A percentile compares a stretch with the other conserved stretches of the same genome.
Evolutionary conservation across 2,888 invertebrate species (phyloP).

Genomic region (Scaptomyza tumidula): DNA sequence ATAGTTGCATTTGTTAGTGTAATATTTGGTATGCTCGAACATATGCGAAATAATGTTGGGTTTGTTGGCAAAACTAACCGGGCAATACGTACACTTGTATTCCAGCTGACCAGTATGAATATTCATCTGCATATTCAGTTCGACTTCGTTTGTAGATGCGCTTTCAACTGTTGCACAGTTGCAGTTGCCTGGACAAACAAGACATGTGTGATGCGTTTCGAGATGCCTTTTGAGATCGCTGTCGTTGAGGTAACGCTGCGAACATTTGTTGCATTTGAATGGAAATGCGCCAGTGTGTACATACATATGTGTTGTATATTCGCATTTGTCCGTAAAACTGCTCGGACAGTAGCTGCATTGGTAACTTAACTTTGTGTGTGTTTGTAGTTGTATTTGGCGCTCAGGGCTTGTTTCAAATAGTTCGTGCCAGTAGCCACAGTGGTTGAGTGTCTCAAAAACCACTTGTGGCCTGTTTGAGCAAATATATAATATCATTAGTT

Average conservation of each 20-base stretch:
- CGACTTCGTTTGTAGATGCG: too few relatives aligned
- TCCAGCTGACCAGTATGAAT: too few relatives aligned
- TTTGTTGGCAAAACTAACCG: too few relatives aligned
- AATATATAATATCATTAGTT: not conserved
- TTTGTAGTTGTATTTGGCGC: not conserved
- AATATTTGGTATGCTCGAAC: too few relatives aligned
- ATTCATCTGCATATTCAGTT: too few relatives aligned
- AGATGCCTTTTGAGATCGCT: not conserved
- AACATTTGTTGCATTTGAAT: not conserved
- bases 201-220: not conserved
- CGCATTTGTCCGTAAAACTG: not conserved
- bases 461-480: not conserved
- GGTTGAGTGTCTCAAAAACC: not conserved
- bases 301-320: not conserved
- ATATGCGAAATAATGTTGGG: too few relatives aligned
- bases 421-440: constrained; percentile 32
- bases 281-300: not conserved
- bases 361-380: not conserved
- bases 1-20: too few relatives aligned
- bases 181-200: not conserved
- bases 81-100: too few relatives aligned
- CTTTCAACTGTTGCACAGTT: not conserved
- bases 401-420: constrained; percentile 4
- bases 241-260: not conserved
- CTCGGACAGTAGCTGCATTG: not conserved